Percentiles rank a stretch among this genome's conserved stretches.
These are phyloP conservation scores for Rhinoraja longicauda DNA, from an alignment of 2,797 vertebrate species.

Conservation along the genomic window DNA sequence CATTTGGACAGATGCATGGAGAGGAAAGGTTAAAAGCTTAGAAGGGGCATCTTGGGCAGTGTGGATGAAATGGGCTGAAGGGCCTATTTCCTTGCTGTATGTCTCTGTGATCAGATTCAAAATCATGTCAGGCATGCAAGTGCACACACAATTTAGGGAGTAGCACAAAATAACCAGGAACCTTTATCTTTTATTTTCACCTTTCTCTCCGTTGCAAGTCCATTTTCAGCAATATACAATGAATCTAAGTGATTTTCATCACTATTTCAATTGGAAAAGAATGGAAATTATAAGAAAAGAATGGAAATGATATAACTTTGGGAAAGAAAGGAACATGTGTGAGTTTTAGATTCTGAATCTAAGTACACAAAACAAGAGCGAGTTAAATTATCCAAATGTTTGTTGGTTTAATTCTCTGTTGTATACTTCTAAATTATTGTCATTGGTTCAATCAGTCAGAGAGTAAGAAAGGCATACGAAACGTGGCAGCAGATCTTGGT, in stretches of 20 bases:
- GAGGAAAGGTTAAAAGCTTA: no score
- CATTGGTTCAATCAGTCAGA: not conserved
- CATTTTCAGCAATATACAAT: no score
- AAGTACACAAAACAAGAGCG: not conserved
- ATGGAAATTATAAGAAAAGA: not conserved
- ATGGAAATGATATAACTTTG: not conserved
- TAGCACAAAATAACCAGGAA: no score
- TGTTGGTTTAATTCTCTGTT: not conserved
- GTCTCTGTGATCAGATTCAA: no score
- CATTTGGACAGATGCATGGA: no score
- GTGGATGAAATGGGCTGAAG: no score
- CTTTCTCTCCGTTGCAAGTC: no score
- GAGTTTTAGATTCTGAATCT: not conserved
- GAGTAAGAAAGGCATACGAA: not conserved
- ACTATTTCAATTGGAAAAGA: not conserved
- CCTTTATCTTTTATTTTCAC: no score
- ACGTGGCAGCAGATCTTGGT: not conserved
- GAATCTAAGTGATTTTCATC: not conserved
- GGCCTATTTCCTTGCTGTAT: no score
- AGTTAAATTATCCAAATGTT: not conserved
- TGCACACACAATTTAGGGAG: no score
- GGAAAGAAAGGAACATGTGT: not conserved
- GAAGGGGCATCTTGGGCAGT: no score
- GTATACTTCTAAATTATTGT: not conserved
- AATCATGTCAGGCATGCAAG: no score